phyloP scores from a whole-genome alignment of 2,797 vertebrate species.

The Microcaecilia unicolor region DNA sequence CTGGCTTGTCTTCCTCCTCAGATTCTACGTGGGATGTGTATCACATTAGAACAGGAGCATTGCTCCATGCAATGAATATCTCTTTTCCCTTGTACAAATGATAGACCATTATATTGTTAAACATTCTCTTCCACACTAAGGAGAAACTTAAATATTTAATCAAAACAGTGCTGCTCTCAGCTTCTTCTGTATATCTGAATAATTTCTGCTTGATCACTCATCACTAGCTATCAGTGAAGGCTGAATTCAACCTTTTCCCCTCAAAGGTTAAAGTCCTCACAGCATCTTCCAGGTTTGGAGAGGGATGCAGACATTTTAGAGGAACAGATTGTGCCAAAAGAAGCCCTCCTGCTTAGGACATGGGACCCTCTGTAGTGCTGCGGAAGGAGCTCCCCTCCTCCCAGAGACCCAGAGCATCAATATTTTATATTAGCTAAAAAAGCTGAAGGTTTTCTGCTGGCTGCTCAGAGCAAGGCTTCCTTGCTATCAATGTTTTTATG shows the following conservation, averaged over 20 bases:
- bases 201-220: neutral
- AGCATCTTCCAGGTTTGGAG: no score
- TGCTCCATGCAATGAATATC: neutral
- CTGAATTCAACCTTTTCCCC: neutral
- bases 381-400: no score
- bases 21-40: neutral
- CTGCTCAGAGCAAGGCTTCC: no score
- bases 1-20: neutral
- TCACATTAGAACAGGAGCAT: neutral
- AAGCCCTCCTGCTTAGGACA: no score
- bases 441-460: no score
- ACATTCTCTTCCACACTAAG: neutral
- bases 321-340: no score
- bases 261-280: neutral
- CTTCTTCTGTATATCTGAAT: slow-evolving; percentile 6
- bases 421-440: no score
- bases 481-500: no score
- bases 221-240: neutral
- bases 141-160: slow-evolving; percentile 13
- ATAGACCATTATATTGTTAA: neutral
- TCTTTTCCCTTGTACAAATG: neutral
- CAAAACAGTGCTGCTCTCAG: slow-evolving; percentile 3
- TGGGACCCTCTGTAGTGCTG: no score
- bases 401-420: no score
- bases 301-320: no score